Conservation (phyloP, 2,113 vertebrate species). For the western clawed frog (Xenopus tropicalis) region DNA sequence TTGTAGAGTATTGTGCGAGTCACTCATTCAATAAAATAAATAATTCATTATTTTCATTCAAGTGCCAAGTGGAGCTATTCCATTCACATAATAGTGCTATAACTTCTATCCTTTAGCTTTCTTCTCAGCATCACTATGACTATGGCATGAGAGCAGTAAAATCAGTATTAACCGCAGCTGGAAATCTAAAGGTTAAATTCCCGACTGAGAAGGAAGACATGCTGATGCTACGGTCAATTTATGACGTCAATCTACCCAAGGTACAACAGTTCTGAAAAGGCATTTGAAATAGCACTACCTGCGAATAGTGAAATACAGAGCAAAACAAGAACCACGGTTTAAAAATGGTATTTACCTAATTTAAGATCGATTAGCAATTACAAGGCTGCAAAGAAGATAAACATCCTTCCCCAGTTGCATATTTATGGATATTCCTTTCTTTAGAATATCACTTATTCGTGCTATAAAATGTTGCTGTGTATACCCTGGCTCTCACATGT, state of each 20-base stretch:
- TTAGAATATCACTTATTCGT: constrained; percentile 22
- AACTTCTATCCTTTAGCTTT: constrained; percentile 17
- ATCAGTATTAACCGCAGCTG: constrained; percentile 53
- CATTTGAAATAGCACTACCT: constrained; percentile 14
- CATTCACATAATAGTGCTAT: background rate
- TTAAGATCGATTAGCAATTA: constrained; percentile 33
- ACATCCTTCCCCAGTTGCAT: constrained; percentile 20
- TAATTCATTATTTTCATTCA: too few relatives aligned
- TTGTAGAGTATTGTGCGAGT: too few relatives aligned
- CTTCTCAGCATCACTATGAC: constrained; percentile 51
- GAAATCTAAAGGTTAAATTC: constrained; percentile 60
- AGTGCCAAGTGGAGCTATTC: too few relatives aligned
- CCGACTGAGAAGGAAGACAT: constrained; percentile 45
- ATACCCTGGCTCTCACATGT: background rate
- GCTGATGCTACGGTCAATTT: constrained; percentile 49
- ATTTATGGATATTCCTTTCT: constrained; percentile 23
- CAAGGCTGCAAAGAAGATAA: constrained; percentile 22
- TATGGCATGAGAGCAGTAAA: constrained; percentile 50
- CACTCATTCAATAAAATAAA: too few relatives aligned
- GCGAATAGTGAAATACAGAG: constrained; percentile 8
- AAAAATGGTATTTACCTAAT: constrained; percentile 23
- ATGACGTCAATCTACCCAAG: constrained; percentile 55
- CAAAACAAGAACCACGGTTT: constrained; percentile 14
- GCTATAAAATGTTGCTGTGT: constrained; percentile 12
- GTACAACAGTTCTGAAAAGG: constrained; percentile 45